These are phyloP conservation scores for Rhabdomys pumilio DNA, from an alignment of 2,797 vertebrate species.

Conservation along the genomic window DNA sequence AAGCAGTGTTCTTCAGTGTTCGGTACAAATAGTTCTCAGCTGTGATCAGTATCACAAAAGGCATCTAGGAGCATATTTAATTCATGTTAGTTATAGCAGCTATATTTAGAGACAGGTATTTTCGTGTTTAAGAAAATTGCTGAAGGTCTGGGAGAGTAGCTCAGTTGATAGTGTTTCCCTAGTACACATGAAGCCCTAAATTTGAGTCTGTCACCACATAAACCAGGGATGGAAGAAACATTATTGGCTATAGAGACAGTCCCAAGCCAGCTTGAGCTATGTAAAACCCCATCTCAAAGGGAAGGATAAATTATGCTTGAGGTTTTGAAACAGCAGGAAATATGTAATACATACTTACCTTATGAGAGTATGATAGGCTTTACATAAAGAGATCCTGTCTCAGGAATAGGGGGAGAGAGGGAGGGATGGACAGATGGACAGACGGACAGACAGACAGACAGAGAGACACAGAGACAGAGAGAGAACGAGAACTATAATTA, in stretches of 20 bases:
- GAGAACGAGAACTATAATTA: neutral
- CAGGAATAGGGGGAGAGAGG: neutral
- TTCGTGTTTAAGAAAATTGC: constrained; percentile 47
- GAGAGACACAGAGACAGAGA: too few species aligned
- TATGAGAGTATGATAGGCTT: neutral
- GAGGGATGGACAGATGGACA: accelerated
- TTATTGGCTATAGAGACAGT: neutral
- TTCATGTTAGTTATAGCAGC: constrained; percentile 29
- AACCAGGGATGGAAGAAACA: neutral
- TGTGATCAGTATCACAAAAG: neutral
- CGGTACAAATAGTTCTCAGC: constrained; percentile 4
- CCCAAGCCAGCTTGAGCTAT: neutral
- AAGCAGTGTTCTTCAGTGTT: constrained; percentile 9
- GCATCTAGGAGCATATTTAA: constrained; percentile 10
- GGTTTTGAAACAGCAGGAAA: neutral
- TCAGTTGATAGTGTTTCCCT: neutral
- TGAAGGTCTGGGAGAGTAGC: neutral
- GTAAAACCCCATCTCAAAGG: neutral
- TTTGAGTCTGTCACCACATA: neutral
- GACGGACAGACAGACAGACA: too few species aligned
- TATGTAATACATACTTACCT: constrained; percentile 33
- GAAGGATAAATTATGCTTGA: neutral
- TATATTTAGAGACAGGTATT: constrained; percentile 37
- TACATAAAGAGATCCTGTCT: neutral
- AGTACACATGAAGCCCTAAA: neutral